Conservation (phyloP, 2,888 invertebrate species). For the Desoria tigrina region DNA sequence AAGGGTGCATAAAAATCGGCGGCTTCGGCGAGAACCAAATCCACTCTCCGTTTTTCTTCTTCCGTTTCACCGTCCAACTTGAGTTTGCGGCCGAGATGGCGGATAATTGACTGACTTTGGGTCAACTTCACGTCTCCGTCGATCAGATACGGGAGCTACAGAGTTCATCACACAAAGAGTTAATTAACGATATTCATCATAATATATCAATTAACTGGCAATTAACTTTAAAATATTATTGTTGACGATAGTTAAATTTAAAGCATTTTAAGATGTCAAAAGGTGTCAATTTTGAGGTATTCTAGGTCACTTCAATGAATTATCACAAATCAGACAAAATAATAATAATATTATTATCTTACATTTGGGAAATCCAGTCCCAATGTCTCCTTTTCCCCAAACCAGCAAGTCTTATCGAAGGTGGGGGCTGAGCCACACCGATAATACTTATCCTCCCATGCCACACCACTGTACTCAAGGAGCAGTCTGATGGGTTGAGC, state of each 20-base stretch:
- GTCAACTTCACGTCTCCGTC: constrained; percentile 58
- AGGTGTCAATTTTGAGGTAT: too few relatives aligned
- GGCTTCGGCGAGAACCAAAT: constrained; percentile 57
- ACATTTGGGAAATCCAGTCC: constrained; percentile 58
- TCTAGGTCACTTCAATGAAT: too few relatives aligned
- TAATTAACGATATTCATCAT: too few relatives aligned
- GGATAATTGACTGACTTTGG: constrained; percentile 58
- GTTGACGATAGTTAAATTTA: too few relatives aligned
- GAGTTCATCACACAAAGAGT: too few relatives aligned
- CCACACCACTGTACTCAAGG: constrained; percentile 57
- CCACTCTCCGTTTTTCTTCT: constrained; percentile 56
- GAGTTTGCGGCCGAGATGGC: constrained; percentile 59
- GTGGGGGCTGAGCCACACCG: constrained; percentile 58
- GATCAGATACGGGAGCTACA: constrained; percentile 59
- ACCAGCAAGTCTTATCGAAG: constrained; percentile 57
- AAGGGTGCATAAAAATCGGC: constrained; percentile 57
- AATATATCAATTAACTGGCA: too few relatives aligned
- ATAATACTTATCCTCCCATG: constrained; percentile 59
- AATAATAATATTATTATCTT: constrained; percentile 28
- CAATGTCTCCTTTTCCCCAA: constrained; percentile 55
- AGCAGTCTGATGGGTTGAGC: constrained; percentile 59
- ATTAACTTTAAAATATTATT: too few relatives aligned
- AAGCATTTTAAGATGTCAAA: too few relatives aligned
- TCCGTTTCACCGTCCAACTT: constrained; percentile 57
- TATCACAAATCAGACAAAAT: too few relatives aligned